Percentiles rank a stretch among this genome's conserved stretches.
These are phyloP conservation scores for Cyprinodon brontotheroides DNA, from an alignment of 2,113 vertebrate genomes.

Conservation along the genomic window DNA sequence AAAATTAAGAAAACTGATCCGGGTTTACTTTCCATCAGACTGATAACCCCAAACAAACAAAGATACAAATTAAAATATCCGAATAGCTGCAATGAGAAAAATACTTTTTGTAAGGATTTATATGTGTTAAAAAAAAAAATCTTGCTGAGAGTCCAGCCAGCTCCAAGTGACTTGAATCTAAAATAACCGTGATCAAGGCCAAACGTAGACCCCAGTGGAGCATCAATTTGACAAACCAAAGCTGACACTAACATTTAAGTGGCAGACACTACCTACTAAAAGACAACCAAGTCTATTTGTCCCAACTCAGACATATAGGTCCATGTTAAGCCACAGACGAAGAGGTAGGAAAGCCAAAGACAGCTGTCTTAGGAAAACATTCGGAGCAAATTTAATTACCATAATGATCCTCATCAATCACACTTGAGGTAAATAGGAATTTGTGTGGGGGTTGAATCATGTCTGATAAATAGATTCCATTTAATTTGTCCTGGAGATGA, in stretches of 20 bases:
- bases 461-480: slow-evolving; percentile 64
- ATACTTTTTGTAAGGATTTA: not conserved
- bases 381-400: slow-evolving; percentile 56
- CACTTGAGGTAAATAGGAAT: slow-evolving; percentile 59
- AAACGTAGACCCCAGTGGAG: slow-evolving; percentile 29
- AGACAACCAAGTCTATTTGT: not conserved
- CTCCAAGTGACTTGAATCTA: slow-evolving; percentile 7
- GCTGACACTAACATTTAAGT: slow-evolving; percentile 13
- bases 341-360: slow-evolving; percentile 36
- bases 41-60: too few species aligned
- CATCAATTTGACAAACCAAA: not conserved
- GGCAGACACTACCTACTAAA: not conserved
- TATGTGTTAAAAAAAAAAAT: slow-evolving; percentile 48
- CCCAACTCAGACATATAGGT: slow-evolving; percentile 9
- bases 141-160: slow-evolving; percentile 31
- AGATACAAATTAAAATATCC: too few species aligned
- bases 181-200: slow-evolving; percentile 24
- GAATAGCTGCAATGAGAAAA: not conserved
- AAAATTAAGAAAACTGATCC: too few species aligned
- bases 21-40: too few species aligned
- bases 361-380: slow-evolving; percentile 45
- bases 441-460: slow-evolving; percentile 57
- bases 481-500: slow-evolving; percentile 65
- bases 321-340: slow-evolving; percentile 8
- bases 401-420: slow-evolving; percentile 69